Evolutionary conservation across 2,797 vertebrate species (phyloP).

Genomic region (Diplodus puntazzo): DNA sequence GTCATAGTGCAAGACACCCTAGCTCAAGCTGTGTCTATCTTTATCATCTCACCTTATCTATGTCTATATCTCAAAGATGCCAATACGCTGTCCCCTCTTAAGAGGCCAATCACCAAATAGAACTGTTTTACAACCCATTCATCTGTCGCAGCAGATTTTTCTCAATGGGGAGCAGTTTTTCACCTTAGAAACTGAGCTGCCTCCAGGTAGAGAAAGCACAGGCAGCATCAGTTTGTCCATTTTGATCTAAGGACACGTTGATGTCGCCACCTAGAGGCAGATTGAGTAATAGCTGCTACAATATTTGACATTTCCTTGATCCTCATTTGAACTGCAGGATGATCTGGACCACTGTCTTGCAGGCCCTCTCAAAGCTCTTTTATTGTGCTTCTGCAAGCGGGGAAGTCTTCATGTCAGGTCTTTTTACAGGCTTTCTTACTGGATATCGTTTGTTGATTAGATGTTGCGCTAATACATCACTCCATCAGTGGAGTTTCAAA

Average conservation of each 20-base stretch:
- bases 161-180: not conserved
- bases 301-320: not conserved
- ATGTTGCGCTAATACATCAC: too few species aligned
- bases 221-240: not conserved
- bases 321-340: too few species aligned
- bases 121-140: not conserved
- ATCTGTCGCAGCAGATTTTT: not conserved
- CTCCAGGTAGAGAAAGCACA: not conserved
- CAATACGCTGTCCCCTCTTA: not conserved
- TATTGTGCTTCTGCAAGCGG: too few species aligned
- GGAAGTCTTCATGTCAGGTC: too few species aligned
- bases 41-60: not conserved
- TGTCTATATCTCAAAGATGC: not conserved
- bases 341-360: too few species aligned
- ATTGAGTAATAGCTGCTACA: not conserved
- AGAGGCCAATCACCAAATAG: too few species aligned
- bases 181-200: not conserved
- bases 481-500: too few species aligned
- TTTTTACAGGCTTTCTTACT: too few species aligned
- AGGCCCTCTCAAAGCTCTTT: too few species aligned
- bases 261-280: not conserved
- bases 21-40: not conserved
- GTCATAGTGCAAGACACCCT: not conserved
- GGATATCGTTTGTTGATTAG: too few species aligned
- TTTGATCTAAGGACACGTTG: not conserved